Conservation (phyloP, 2,113 vertebrate genomes). For the Centropus unirufus region DNA sequence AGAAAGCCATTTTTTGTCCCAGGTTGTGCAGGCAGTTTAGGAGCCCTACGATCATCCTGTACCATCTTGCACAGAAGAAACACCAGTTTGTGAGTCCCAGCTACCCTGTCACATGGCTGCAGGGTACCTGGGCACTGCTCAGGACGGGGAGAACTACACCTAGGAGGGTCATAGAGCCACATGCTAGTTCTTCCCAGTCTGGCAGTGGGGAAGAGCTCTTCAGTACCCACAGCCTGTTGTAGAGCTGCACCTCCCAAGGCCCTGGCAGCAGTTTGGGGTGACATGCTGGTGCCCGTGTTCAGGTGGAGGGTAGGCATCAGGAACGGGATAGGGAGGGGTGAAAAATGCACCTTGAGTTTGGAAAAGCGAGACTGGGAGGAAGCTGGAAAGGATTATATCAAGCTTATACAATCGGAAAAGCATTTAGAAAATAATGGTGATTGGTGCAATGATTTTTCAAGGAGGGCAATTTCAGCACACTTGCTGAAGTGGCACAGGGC, state of each 20-base stretch:
- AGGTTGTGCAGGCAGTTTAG: fast-evolving
- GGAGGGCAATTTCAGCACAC: neutral
- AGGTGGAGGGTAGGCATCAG: neutral
- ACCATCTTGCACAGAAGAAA: neutral
- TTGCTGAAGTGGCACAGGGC: neutral
- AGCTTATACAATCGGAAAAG: neutral
- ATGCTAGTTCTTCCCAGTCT: fast-evolving
- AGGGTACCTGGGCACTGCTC: neutral
- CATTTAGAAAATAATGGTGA: neutral
- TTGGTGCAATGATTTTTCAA: neutral
- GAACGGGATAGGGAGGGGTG: fast-evolving
- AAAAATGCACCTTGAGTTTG: neutral
- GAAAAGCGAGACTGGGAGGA: neutral
- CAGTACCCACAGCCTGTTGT: neutral
- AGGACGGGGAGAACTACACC: fast-evolving
- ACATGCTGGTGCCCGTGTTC: no score
- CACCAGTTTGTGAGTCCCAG: neutral
- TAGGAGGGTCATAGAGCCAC: neutral
- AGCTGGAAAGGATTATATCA: neutral
- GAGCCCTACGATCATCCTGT: neutral
- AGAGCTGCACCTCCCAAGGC: fast-evolving
- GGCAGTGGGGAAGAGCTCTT: fast-evolving
- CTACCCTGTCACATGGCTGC: fast-evolving
- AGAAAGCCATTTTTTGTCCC: neutral
- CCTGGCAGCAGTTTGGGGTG: neutral